A percentile compares a stretch with the other conserved stretches of the same genome.
Conservation (phyloP, 2,888 invertebrate genomes). For the Plagiodera versicolora region DNA sequence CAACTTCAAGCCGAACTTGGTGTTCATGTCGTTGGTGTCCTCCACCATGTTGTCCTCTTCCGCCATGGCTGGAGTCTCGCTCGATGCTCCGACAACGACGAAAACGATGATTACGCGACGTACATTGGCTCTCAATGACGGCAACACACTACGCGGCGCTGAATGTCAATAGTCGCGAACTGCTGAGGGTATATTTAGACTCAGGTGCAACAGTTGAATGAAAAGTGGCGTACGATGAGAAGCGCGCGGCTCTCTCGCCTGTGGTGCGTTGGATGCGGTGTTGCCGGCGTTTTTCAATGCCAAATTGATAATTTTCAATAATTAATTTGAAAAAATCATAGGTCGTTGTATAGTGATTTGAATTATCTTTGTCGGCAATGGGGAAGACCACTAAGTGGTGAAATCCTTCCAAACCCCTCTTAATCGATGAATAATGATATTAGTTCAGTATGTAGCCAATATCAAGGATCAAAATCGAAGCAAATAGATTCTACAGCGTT, state of each 20-base stretch:
- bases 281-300: slow-evolving; percentile 1
- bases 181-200: slow-evolving; percentile 42
- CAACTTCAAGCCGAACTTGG: slow-evolving; percentile 73
- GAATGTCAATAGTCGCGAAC: slow-evolving; percentile 52
- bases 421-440: too few relatives aligned
- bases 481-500: too few relatives aligned
- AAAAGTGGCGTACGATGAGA: slow-evolving; percentile 34
- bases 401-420: too few relatives aligned
- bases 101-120: not conserved
- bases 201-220: slow-evolving; percentile 48
- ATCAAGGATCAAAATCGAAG: too few relatives aligned
- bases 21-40: slow-evolving; percentile 66
- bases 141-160: slow-evolving; percentile 17
- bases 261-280: slow-evolving; percentile 15
- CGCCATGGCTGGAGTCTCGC: slow-evolving; percentile 44
- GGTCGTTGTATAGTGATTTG: too few relatives aligned
- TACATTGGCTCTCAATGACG: slow-evolving; percentile 25
- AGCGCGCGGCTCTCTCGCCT: slow-evolving; percentile 20
- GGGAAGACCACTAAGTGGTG: too few relatives aligned
- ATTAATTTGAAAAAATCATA: too few relatives aligned
- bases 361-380: too few relatives aligned
- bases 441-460: too few relatives aligned
- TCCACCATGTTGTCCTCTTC: slow-evolving; percentile 57
- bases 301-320: too few relatives aligned
- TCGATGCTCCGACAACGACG: slow-evolving; percentile 8